phyloP scores from a whole-genome alignment of 2,797 vertebrate genomes.

The Staurois parvus region DNA sequence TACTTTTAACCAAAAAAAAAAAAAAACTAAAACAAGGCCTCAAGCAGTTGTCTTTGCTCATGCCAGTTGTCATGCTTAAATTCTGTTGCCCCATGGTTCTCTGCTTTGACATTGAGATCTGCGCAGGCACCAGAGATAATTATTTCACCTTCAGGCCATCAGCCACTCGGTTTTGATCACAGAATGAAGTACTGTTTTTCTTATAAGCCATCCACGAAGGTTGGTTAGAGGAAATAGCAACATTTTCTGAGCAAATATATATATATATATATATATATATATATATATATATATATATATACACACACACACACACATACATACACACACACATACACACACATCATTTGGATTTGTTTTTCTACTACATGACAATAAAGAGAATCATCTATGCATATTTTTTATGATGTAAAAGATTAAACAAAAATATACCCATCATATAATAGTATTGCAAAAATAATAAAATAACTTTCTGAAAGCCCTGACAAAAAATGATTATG shows the following conservation, averaged over 20 bases:
- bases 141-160: constrained; percentile 88
- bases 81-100: constrained; percentile 85
- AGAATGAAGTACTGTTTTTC: constrained; percentile 78
- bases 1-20: constrained; percentile 84
- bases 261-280: too few species aligned
- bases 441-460: too few species aligned
- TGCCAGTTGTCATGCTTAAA: constrained; percentile 88
- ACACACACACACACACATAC: too few species aligned
- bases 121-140: constrained; percentile 86
- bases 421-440: too few species aligned
- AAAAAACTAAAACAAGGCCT: constrained; percentile 87
- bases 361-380: too few species aligned
- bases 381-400: too few species aligned
- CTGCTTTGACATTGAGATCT: constrained; percentile 85
- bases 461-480: background rate
- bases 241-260: too few species aligned
- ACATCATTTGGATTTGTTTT: too few species aligned
- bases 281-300: too few species aligned
- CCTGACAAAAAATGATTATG: background rate
- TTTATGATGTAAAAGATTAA: too few species aligned
- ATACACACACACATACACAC: too few species aligned
- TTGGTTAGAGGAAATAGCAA: background rate
- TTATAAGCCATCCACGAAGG: background rate
- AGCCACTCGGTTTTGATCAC: constrained; percentile 84
- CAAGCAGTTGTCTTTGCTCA: constrained; percentile 86